These are phyloP conservation scores for Varanus komodoensis DNA, from an alignment of 2,113 vertebrate genomes.

Conservation along the genomic window DNA sequence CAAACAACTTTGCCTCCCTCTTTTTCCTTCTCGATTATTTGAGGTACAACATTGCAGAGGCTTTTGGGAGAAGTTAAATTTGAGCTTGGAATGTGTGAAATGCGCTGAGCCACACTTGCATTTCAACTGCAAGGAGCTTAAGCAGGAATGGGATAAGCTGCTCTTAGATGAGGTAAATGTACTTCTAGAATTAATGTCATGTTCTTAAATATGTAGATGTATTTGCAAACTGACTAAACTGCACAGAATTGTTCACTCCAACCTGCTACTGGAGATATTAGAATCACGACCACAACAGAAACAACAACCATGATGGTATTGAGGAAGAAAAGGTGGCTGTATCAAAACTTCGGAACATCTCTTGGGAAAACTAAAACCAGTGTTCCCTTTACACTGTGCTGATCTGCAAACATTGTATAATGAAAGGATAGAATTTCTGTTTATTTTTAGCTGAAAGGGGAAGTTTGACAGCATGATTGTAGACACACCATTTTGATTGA, in stretches of 20 bases:
- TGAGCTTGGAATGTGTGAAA: slow-evolving; percentile 86
- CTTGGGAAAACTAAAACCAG: not conserved
- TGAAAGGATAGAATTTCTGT: not conserved
- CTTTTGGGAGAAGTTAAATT: slow-evolving; percentile 91
- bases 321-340: too few relatives aligned
- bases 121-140: slow-evolving; percentile 80
- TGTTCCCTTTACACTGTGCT: not conserved
- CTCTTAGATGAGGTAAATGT: slow-evolving; percentile 76
- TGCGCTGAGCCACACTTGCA: slow-evolving; percentile 81
- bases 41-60: slow-evolving; percentile 82
- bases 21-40: slow-evolving; percentile 38
- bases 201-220: not conserved
- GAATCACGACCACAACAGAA: too few relatives aligned
- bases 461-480: not conserved
- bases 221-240: not conserved
- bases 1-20: not conserved
- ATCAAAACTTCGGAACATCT: not conserved
- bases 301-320: too few relatives aligned
- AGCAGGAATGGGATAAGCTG: slow-evolving; percentile 80
- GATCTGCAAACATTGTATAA: not conserved
- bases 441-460: not conserved
- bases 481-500: not conserved
- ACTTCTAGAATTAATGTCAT: not conserved
- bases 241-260: too few relatives aligned
- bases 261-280: not conserved